Conservation (phyloP, 2,797 vertebrate species). For the Sebastes ruberrimus region DNA sequence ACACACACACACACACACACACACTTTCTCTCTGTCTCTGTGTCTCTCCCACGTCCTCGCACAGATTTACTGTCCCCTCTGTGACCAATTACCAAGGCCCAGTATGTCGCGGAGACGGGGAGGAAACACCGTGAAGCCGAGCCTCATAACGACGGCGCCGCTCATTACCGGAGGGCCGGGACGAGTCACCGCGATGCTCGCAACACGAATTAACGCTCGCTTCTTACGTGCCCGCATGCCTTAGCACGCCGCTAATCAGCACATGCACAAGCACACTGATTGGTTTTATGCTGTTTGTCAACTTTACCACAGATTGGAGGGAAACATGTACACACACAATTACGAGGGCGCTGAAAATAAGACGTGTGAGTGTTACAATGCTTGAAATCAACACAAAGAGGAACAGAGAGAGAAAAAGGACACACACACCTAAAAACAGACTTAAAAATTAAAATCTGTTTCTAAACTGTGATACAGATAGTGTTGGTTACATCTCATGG, state of each 20-base stretch:
- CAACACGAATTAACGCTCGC: slow-evolving; percentile 69
- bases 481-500: neutral
- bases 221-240: slow-evolving; percentile 53
- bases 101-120: slow-evolving; percentile 66
- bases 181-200: slow-evolving; percentile 54
- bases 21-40: slow-evolving; percentile 38
- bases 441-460: neutral
- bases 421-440: neutral
- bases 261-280: slow-evolving; percentile 29
- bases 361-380: neutral
- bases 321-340: neutral
- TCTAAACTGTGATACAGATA: neutral
- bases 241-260: slow-evolving; percentile 63
- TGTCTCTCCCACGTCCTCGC: slow-evolving; percentile 71
- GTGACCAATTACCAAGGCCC: slow-evolving; percentile 81
- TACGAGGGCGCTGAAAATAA: neutral
- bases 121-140: slow-evolving; percentile 67
- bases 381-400: neutral
- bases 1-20: slow-evolving; percentile 54
- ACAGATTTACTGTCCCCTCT: slow-evolving; percentile 82
- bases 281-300: slow-evolving; percentile 51
- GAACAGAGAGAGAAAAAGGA: neutral
- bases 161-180: slow-evolving; percentile 73
- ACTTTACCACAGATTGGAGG: slow-evolving; percentile 20
- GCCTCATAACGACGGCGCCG: slow-evolving; percentile 56